phyloP scores from a whole-genome alignment of 2,888 invertebrate genomes.

The Plebejus melissa region DNA sequence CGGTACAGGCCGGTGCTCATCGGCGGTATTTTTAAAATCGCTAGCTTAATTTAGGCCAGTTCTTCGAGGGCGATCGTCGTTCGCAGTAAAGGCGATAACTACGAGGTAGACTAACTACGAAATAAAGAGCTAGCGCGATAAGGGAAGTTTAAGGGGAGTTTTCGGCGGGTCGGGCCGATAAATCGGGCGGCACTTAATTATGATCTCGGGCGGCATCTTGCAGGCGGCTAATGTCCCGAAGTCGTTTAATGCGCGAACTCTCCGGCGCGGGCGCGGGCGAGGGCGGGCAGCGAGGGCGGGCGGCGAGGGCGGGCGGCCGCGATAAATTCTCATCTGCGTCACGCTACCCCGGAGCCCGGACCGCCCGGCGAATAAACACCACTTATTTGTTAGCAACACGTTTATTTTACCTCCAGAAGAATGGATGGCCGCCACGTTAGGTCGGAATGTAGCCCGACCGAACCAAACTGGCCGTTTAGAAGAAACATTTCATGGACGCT shows the following conservation, averaged over 20 bases:
- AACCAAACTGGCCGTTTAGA: neutral
- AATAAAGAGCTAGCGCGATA: conserved; percentile 76
- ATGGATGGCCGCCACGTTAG: neutral
- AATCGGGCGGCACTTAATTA: conserved; percentile 79
- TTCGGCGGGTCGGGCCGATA: conserved; percentile 74
- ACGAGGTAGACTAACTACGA: conserved; percentile 68
- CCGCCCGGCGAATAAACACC: conserved; percentile 25
- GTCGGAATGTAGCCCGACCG: neutral
- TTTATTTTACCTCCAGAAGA: conserved; percentile 13
- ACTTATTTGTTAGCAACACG: conserved; percentile 18
- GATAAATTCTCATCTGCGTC: conserved; percentile 74
- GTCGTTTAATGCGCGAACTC: conserved; percentile 79
- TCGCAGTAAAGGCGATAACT: conserved; percentile 66
- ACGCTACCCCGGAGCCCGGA: conserved; percentile 43
- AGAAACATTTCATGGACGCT: neutral
- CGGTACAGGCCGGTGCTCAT: neutral
- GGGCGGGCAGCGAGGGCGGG: conserved; percentile 49
- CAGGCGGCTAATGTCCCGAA: conserved; percentile 77
- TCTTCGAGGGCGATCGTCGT: conserved; percentile 29
- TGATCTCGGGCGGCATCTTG: conserved; percentile 79
- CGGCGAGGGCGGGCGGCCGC: conserved; percentile 71
- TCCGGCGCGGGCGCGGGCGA: conserved; percentile 61
- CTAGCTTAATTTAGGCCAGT: neutral
- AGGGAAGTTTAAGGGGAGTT: conserved; percentile 76
- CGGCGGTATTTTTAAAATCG: neutral